A percentile compares a stretch with the other conserved stretches of the same genome.
phyloP scores from a whole-genome alignment of 1,140 invertebrate genomes.

The Drosophila neocordata region DNA sequence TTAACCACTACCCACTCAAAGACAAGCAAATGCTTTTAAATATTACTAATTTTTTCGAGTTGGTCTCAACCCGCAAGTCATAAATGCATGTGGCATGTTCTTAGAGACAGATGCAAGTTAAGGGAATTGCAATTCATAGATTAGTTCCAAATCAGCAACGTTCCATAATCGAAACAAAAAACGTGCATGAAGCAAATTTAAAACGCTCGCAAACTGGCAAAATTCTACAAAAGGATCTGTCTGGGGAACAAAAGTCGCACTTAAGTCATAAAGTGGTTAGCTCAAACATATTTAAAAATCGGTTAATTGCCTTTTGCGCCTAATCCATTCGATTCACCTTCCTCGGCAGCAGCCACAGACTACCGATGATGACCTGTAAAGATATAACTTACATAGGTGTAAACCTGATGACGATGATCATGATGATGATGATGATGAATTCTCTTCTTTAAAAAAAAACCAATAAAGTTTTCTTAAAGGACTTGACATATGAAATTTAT shows the following conservation, averaged over 20 bases:
- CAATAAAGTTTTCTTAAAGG: constrained; percentile 30
- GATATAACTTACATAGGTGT: background rate
- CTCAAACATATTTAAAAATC: constrained; percentile 75
- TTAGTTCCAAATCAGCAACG: constrained; percentile 80
- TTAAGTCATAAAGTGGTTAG: constrained; percentile 54
- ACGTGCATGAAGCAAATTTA: constrained; percentile 60
- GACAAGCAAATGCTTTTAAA: constrained; percentile 63
- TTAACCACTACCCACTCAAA: constrained; percentile 8
- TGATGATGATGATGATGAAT: background rate
- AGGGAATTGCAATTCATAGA: constrained; percentile 18
- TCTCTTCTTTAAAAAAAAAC: constrained; percentile 25
- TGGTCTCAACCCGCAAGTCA: constrained; percentile 21
- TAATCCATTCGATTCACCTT: constrained; percentile 42
- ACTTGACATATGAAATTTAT: constrained; percentile 41
- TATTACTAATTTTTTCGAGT: constrained; percentile 7
- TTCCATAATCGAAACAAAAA: constrained; percentile 61
- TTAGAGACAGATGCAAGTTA: constrained; percentile 1
- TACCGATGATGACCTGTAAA: constrained; percentile 30
- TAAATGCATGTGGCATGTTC: constrained; percentile 25
- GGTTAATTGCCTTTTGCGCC: constrained; percentile 55
- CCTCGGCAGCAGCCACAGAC: constrained; percentile 32
- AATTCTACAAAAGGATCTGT: background rate
- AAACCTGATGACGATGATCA: background rate
- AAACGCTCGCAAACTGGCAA: constrained; percentile 12
- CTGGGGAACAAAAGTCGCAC: constrained; percentile 30